Evolutionary conservation across 2,888 invertebrate genomes (phyloP).

Genomic region (Nemapogon koenigi): DNA sequence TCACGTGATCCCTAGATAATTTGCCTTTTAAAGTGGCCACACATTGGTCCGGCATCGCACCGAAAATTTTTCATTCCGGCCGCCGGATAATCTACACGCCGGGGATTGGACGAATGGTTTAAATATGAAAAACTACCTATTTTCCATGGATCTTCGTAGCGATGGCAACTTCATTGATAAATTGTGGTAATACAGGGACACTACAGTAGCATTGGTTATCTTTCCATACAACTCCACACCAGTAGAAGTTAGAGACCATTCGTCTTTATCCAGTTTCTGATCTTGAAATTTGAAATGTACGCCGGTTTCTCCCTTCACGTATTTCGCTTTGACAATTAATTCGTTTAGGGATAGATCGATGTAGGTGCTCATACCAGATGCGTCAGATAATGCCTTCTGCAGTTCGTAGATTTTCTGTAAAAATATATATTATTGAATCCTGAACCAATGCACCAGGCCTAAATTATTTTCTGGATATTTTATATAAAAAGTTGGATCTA

Average conservation of each 20-base stretch:
- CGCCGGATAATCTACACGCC: too few relatives aligned
- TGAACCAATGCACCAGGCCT: background rate
- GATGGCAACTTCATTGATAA: slow-evolving; percentile 68
- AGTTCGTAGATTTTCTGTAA: slow-evolving; percentile 51
- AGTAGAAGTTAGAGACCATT: slow-evolving; percentile 41
- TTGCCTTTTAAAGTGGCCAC: too few relatives aligned
- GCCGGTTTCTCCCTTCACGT: slow-evolving; percentile 32
- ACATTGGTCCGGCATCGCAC: too few relatives aligned
- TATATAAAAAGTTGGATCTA: too few relatives aligned
- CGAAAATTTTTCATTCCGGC: too few relatives aligned
- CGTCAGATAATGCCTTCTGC: slow-evolving; percentile 40
- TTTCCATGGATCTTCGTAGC: slow-evolving; percentile 63
- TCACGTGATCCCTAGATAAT: too few relatives aligned
- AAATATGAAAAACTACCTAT: too few relatives aligned
- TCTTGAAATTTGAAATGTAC: slow-evolving; percentile 39
- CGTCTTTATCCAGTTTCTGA: slow-evolving; percentile 27
- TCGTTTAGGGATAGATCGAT: slow-evolving; percentile 33
- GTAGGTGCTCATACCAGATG: slow-evolving; percentile 37
- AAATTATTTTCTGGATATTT: too few relatives aligned
- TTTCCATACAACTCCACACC: slow-evolving; percentile 39
- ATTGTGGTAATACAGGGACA: slow-evolving; percentile 69
- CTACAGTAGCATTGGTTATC: slow-evolving; percentile 37
- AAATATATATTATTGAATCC: background rate
- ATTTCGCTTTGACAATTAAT: slow-evolving; percentile 35
- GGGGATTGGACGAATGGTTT: too few relatives aligned